Evolutionary conservation across 2,888 invertebrate genomes (phyloP).

Genomic region (Rhogogaster chlorosoma): DNA sequence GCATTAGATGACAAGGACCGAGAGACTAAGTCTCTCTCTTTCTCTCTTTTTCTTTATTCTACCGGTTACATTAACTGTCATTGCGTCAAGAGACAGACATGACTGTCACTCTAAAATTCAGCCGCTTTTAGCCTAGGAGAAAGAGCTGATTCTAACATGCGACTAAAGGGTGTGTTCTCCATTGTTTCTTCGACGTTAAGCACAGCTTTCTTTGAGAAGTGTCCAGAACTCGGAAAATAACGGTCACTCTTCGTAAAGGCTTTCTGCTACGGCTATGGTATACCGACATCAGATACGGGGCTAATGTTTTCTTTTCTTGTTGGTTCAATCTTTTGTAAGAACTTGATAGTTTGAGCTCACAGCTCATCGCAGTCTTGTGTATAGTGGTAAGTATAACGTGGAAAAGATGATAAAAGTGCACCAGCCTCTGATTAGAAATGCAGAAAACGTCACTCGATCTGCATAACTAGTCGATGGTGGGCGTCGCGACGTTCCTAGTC

Average conservation of each 20-base stretch:
- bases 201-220: neutral
- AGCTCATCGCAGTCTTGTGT: neutral
- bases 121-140: slow-evolving; percentile 30
- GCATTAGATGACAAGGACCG: slow-evolving; percentile 52
- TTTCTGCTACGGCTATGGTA: neutral
- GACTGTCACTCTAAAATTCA: slow-evolving; percentile 27
- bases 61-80: slow-evolving; percentile 53
- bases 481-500: slow-evolving; percentile 60
- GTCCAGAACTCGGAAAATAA: neutral
- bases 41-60: slow-evolving; percentile 31
- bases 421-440: slow-evolving; percentile 58
- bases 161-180: neutral
- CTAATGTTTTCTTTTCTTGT: neutral
- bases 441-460: slow-evolving; percentile 62
- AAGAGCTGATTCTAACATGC: neutral
- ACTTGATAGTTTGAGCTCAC: neutral
- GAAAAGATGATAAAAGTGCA: slow-evolving; percentile 54
- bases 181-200: neutral
- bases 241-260: neutral
- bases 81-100: slow-evolving; percentile 31
- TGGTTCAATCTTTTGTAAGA: neutral
- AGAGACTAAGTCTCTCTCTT: slow-evolving; percentile 52
- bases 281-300: neutral
- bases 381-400: neutral
- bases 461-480: slow-evolving; percentile 61